These are phyloP conservation scores for Melanotaenia duboulayi DNA, from an alignment of 2,113 vertebrate species.

Conservation along the genomic window DNA sequence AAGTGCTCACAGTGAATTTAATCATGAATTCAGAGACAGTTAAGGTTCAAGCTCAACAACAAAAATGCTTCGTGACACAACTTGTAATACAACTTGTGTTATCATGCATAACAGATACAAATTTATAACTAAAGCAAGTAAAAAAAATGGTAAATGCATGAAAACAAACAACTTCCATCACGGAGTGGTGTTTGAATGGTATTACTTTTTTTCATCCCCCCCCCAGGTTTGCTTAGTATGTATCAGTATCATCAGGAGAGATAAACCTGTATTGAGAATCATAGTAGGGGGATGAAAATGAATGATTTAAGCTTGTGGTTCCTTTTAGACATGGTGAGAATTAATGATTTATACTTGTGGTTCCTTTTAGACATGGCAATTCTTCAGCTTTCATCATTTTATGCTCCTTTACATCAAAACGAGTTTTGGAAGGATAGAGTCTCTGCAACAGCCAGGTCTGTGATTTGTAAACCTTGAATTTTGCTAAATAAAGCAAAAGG, in stretches of 20 bases:
- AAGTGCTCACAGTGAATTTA: constrained; percentile 31
- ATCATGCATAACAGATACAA: constrained; percentile 48
- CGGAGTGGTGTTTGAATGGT: constrained; percentile 20
- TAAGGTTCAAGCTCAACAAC: constrained; percentile 14
- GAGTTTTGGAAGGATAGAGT: no score
- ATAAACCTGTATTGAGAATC: constrained; percentile 21
- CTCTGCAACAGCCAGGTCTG: no score
- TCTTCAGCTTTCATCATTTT: neutral
- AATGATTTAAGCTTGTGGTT: no score
- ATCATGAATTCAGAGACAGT: constrained; percentile 34
- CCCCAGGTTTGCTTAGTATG: neutral
- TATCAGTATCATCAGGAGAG: constrained; percentile 21
- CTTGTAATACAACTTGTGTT: constrained; percentile 17
- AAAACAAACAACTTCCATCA: constrained; percentile 24
- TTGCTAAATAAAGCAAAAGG: no score
- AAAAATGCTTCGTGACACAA: constrained; percentile 33
- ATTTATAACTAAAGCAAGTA: constrained; percentile 32
- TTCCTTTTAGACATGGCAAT: neutral
- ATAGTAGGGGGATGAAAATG: neutral
- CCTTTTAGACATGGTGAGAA: no score
- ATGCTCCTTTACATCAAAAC: neutral
- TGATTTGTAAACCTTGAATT: no score
- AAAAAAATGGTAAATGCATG: constrained; percentile 39
- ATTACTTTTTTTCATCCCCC: constrained; percentile 45
- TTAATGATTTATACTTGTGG: neutral